These are phyloP conservation scores for Ranitomeya imitator DNA, from an alignment of 2,113 vertebrate species.

Conservation along the genomic window DNA sequence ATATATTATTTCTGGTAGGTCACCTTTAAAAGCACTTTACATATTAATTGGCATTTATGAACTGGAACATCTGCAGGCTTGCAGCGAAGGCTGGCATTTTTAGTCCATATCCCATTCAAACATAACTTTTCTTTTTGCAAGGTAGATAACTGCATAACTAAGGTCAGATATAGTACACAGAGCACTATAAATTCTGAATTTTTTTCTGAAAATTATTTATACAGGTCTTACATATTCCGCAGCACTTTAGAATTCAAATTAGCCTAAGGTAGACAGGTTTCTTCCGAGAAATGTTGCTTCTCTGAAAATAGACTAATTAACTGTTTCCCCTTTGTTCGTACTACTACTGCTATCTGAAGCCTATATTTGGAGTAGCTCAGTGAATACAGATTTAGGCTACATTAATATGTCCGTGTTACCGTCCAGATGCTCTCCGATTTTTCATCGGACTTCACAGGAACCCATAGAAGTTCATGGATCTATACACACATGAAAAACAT, in stretches of 20 bases:
- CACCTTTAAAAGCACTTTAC: not conserved
- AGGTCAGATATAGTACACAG: not conserved
- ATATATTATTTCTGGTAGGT: too few relatives aligned
- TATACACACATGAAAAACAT: too few relatives aligned
- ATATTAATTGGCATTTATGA: too few relatives aligned
- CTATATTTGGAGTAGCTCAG: not conserved
- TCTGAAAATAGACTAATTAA: not conserved
- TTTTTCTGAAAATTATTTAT: not conserved
- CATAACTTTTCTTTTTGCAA: not conserved
- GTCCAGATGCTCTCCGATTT: too few relatives aligned
- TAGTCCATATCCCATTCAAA: not conserved
- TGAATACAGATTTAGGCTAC: not conserved
- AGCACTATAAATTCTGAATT: not conserved
- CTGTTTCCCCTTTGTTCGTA: not conserved
- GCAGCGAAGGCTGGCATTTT: not conserved
- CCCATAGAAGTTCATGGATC: too few relatives aligned
- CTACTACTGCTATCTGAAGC: not conserved
- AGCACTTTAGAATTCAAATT: too few relatives aligned
- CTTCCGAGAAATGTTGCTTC: not conserved
- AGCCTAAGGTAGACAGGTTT: not conserved
- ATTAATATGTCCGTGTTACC: too few relatives aligned
- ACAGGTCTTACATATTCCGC: too few relatives aligned
- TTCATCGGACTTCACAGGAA: rapidly evolving
- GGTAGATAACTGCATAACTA: not conserved
- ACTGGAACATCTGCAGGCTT: too few relatives aligned